These are phyloP conservation scores for Heliothis subflexa DNA, from an alignment of 1,140 invertebrate species.

Conservation along the genomic window DNA sequence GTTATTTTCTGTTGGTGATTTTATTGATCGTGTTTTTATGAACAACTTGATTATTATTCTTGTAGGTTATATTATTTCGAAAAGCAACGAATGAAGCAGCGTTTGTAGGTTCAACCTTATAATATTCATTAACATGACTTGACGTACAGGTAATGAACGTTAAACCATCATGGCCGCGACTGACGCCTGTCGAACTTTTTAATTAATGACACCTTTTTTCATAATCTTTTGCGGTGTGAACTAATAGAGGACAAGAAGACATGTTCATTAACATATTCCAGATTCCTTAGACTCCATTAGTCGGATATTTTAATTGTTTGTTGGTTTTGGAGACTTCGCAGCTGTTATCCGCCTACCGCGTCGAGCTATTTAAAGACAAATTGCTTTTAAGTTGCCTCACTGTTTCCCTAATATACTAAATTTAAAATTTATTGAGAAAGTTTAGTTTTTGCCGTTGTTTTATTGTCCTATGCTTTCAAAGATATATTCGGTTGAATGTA, in stretches of 20 bases:
- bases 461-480: conserved; percentile 21
- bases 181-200: conserved; percentile 50
- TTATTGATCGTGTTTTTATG: background rate
- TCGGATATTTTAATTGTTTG: conserved; percentile 85
- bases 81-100: background rate
- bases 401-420: conserved; percentile 58
- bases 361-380: conserved; percentile 82
- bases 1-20: background rate
- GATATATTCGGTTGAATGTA: conserved; percentile 25
- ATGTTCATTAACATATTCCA: conserved; percentile 82
- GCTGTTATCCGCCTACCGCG: conserved; percentile 78
- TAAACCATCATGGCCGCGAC: conserved; percentile 9
- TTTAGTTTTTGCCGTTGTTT: conserved; percentile 23
- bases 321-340: conserved; percentile 76
- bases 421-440: conserved; percentile 53
- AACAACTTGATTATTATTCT: background rate
- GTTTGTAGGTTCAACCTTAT: no score
- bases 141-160: conserved; percentile 27
- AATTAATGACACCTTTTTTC: conserved; percentile 64
- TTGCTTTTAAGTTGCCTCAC: conserved; percentile 74
- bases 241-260: conserved; percentile 75
- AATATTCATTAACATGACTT: conserved; percentile 1
- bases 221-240: conserved; percentile 61
- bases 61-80: no score
- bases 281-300: conserved; percentile 83